Percentiles rank a stretch among this genome's conserved stretches.
phyloP scores from a whole-genome alignment of 2,113 vertebrate genomes.

The Oostethus manadensis region DNA sequence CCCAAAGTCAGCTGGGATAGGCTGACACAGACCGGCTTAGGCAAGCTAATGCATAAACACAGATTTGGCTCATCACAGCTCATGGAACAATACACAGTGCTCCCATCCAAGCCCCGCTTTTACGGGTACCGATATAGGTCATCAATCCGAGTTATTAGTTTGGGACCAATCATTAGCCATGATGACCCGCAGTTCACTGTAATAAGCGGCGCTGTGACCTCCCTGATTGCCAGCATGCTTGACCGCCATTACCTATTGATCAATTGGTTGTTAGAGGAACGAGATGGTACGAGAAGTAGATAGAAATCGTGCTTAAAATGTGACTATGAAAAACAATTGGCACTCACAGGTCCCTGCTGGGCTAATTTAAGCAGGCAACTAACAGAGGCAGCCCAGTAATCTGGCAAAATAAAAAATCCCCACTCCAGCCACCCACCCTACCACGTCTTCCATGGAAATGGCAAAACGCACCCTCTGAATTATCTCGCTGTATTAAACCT shows the following conservation, averaged over 20 bases:
- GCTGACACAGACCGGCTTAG: conserved; percentile 50
- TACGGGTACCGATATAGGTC: conserved; percentile 6
- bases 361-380: conserved; percentile 60
- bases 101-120: conserved; percentile 5
- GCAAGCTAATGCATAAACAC: conserved; percentile 30
- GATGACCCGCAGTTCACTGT: conserved; percentile 21
- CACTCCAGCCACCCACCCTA: conserved; percentile 31
- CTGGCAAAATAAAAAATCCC: conserved; percentile 49
- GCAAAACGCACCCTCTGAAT: conserved; percentile 15
- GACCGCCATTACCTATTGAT: conserved; percentile 43
- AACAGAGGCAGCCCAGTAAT: conserved; percentile 41
- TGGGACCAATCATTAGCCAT: conserved; percentile 27
- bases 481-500: neutral
- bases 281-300: conserved; percentile 13
- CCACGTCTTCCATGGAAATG: conserved; percentile 19
- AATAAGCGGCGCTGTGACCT: conserved; percentile 34
- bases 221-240: conserved; percentile 22
- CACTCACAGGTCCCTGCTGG: conserved; percentile 49
- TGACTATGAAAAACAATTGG: conserved; percentile 26
- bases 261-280: conserved; percentile 7
- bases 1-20: too few species aligned
- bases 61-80: conserved; percentile 11
- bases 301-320: conserved; percentile 24
- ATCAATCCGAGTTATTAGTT: conserved; percentile 1
- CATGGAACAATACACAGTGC: conserved; percentile 3